Evolutionary conservation across 2,888 invertebrate species (phyloP), one percentile per base, ranked within the genome.

Genomic region (Chesias legatella): DNA sequence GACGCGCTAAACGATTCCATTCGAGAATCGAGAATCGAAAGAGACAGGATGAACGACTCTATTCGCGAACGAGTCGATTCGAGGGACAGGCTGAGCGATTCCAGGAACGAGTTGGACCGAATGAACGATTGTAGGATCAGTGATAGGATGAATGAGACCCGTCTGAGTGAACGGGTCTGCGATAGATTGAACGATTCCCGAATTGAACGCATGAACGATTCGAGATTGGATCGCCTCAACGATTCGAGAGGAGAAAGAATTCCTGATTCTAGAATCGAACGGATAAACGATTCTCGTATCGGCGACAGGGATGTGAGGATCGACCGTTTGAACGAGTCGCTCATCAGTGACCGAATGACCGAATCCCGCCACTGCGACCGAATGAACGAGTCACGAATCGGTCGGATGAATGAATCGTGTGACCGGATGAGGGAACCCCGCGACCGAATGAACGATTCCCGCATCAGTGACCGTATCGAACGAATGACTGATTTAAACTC

Each of bases 401-500:
- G 46, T 10, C 29, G 53, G 20, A 41, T 56, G 34, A 59, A 53
- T 25, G 64, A 65, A 10, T 46, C 62, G 3, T 44, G 34, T 22
- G 67, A 67, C 29, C 49, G 63, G 6, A 41, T 62, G 30, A 64
- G 58, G 13, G 65, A 66, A 3, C 45, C 56, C 0, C 43, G 58
- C 3, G 53, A 53, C 10, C 35, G 51, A 29, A 35, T 54, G 28
- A 58, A 51, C 24, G 59, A 57, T 4, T 40, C 55, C 0, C 13
- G 13, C 13, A 13, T 43, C 8, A 38, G 30, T 7, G 67, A 66
- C 34, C 51, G 63, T 3, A 46, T 63, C 3, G 73, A 79, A 36
- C 64, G 76, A 50, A 65, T 78, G 73, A 67, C 72, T 0, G 84
- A 84, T 10, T 36, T 80, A 10, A 84, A 84, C 32, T 74, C 82